Evolutionary conservation across 2,888 invertebrate genomes (phyloP), one percentile per base, ranked within the genome.

Genomic region (Chloroclystis v-ata): DNA sequence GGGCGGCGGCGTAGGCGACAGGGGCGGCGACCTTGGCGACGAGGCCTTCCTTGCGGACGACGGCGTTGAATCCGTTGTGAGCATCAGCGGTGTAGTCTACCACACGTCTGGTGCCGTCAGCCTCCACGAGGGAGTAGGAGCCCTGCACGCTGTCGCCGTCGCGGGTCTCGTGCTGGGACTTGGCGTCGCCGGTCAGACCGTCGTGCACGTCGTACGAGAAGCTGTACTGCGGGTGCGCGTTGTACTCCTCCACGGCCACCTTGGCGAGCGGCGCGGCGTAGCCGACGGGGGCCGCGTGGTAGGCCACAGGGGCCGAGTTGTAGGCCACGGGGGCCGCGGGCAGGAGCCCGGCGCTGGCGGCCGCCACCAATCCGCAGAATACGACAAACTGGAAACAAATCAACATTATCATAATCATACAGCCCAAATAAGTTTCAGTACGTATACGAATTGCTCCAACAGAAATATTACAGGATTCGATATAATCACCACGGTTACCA

Each of bases 11-110:
- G 48, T 86, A 84, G 10, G 70, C 69, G 26, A 85, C 55, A 29
- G 55, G 55, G 10, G 65, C 61, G 44, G 66, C 69, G 9, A 70
- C 62, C 57, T 72, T 75, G 52, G 78, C 71, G 39, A 71, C 70
- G 63, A 83, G 63, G 32, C 85, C 76, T 53, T 83, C 83, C 56
- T 67, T 79, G 65, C 71, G 79, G 4, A 89, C 89, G 24, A 88
- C 83, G 28, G 88, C 88, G 65, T 88, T 88, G 72, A 89, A 89
- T 39, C 89, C 88, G 49, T 86, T 80, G 60, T 82, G 69, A 26
- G 73, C 69, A 60, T 88, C 89, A 35, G 87, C 86, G 45, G 82
- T 82, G 72, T 89, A 89, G 50, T 89, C 86, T 2, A 89, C 89
- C 38, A 77, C 83, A 54, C 89, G 81, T 66, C 75, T 79, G 61